Percentiles rank a stretch among this genome's conserved stretches.
Evolutionary conservation across 2,888 invertebrate species (phyloP).

Genomic region (Brachylomia viminalis): DNA sequence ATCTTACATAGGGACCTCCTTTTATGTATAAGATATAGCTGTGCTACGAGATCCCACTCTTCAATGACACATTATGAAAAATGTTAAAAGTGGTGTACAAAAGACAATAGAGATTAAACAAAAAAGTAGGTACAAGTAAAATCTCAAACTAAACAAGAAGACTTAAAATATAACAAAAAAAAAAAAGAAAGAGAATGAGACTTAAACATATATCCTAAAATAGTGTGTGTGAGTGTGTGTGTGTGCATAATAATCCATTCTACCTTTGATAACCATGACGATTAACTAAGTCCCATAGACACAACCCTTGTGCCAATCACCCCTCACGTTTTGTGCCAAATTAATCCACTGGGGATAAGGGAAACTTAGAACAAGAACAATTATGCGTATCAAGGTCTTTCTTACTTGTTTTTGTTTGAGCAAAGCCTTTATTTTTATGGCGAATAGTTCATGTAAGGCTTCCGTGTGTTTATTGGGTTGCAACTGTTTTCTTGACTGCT

Average conservation of each 20-base stretch:
- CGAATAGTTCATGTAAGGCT: slow-evolving; percentile 8
- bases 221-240: no score
- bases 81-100: no score
- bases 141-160: no score
- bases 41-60: no score
- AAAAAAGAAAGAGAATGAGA: no score
- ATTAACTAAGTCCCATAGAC: slow-evolving; percentile 55
- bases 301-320: slow-evolving; percentile 55
- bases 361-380: slow-evolving; percentile 45
- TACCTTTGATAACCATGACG: slow-evolving; percentile 60
- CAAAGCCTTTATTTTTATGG: slow-evolving; percentile 26
- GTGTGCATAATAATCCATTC: slow-evolving; percentile 52
- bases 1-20: no score
- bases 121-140: no score
- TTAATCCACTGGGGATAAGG: slow-evolving; percentile 59
- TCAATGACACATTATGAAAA: no score
- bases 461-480: slow-evolving; percentile 3
- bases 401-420: slow-evolving; percentile 41
- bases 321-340: slow-evolving; percentile 55
- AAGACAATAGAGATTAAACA: no score
- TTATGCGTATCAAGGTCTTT: slow-evolving; percentile 51
- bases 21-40: no score
- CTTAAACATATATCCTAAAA: no score
- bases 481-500: not conserved
- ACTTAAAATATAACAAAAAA: no score